Base-by-base conservation (phyloP, 2,113 vertebrate species). In the Sylvilagus bachmani region DNA sequence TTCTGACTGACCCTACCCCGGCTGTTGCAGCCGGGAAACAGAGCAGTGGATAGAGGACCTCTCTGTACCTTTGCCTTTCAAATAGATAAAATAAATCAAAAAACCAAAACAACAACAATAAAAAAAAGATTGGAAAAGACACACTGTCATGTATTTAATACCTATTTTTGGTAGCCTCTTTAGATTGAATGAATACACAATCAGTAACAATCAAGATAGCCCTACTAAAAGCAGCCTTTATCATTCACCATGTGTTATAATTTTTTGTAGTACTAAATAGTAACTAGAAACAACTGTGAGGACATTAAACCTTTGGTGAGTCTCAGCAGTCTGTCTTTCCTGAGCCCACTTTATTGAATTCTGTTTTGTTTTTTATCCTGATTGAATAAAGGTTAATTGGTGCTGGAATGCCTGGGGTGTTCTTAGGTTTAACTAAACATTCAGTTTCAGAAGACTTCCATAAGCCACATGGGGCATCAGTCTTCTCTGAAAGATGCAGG, bases 81-180 rank as follows among this genome's bases (percentile, higher is more conserved):
- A 44, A 44, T 44, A 44, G 44, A 44, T 44, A 44, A 44, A 44
- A 44, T 44, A 44, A 44, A 44, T 44, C 44, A 44, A 44, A 44
- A 44, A 44, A 44, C 38, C 44, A 44, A 44, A 44, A 44, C 7
- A 44, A 6, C 44, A 44, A 6, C 44, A 44, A 44, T 44, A 6
- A 44, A 44, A 44, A 44, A 44, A 44, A 44, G 38, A 44, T 44
- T 44, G 44, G 19, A 80, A 79, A 62, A n/a, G 64, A 74, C 10
- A 4, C 3, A 0, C 21, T 49, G 3, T 21, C 27, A 5, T 6
- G 2, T 10, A 2, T 64, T 5, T 19, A 66, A 61, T 24, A 16
- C 38, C 25, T 79, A 31, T 38, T 31, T 53, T 55, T 12, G n/a
- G 4, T 9, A 55, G 55, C 24, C 27, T 36, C 58, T 38, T 33